A percentile compares a stretch with the other conserved stretches of the same genome.
phyloP scores from a whole-genome alignment of 2,113 vertebrate species.

The Sarotherodon lohbergeri region DNA sequence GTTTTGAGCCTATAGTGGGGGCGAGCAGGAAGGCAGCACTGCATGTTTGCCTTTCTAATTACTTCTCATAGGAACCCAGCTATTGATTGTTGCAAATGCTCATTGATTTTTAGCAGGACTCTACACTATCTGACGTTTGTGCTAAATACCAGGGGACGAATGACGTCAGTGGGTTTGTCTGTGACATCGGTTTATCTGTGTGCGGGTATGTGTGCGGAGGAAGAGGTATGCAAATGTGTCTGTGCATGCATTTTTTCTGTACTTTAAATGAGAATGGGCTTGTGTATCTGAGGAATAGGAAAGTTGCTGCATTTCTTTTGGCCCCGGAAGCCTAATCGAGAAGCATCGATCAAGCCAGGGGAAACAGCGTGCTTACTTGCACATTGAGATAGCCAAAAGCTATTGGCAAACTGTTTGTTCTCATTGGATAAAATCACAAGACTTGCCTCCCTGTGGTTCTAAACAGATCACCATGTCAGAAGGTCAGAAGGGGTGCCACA shows the following conservation, averaged over 20 bases:
- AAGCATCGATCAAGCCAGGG: conserved; percentile 50
- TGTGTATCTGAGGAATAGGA: conserved; percentile 16
- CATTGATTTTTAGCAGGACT: conserved; percentile 57
- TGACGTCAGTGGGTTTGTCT: conserved; percentile 15
- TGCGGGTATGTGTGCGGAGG: neutral
- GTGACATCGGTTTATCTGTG: neutral
- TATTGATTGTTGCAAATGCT: conserved; percentile 66
- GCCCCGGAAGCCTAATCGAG: conserved; percentile 34
- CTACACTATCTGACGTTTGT: conserved; percentile 43
- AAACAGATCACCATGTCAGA: conserved; percentile 42
- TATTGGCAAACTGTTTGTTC: conserved; percentile 65
- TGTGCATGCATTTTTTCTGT: neutral
- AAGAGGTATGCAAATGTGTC: neutral
- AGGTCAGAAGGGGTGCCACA: conserved; percentile 39
- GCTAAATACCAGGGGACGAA: conserved; percentile 43
- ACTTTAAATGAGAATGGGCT: neutral
- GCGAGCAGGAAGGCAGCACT: neutral
- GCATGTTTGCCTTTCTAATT: conserved; percentile 65
- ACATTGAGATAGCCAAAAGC: conserved; percentile 50
- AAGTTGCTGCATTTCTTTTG: conserved; percentile 13
- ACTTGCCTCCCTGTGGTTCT: conserved; percentile 32
- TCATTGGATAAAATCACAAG: conserved; percentile 54
- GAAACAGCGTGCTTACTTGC: conserved; percentile 57
- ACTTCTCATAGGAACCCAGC: conserved; percentile 59
- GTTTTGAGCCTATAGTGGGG: neutral